A percentile compares a stretch with the other conserved stretches of the same genome.
These are phyloP conservation scores for Lamprologus tigripictilis DNA, from an alignment of 2,113 vertebrate species.

Conservation along the genomic window DNA sequence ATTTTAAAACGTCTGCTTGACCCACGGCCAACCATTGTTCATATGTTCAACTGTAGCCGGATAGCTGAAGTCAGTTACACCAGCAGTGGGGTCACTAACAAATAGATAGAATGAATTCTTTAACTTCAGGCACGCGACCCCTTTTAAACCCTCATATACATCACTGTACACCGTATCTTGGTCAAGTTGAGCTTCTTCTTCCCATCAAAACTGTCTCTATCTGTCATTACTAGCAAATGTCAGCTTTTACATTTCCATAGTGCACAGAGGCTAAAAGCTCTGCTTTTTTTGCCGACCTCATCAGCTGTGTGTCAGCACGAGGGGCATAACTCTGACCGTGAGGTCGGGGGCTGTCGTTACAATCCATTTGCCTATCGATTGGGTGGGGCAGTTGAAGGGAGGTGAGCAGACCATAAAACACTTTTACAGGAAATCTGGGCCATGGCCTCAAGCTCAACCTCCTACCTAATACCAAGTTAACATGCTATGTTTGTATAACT, in stretches of 20 bases:
- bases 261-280: slow-evolving; percentile 22
- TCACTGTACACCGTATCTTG: background rate
- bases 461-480: slow-evolving; percentile 4
- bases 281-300: slow-evolving; percentile 50
- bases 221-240: slow-evolving; percentile 25
- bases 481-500: slow-evolving; percentile 14
- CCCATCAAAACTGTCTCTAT: slow-evolving; percentile 16
- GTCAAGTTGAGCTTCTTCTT: background rate
- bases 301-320: slow-evolving; percentile 38
- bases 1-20: background rate
- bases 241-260: slow-evolving; percentile 41
- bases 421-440: slow-evolving; percentile 51
- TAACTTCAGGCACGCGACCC: background rate
- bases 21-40: background rate
- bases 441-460: background rate
- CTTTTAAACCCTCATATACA: background rate
- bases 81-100: background rate
- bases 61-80: background rate
- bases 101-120: background rate
- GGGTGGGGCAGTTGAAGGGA: slow-evolving; percentile 8
- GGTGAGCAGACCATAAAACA: slow-evolving; percentile 44
- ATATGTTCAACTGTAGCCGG: background rate
- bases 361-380: slow-evolving; percentile 56
- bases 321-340: slow-evolving; percentile 42
- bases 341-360: slow-evolving; percentile 34